These are phyloP conservation scores for Cheilosia vulpina DNA, from an alignment of 2,888 invertebrate species.

Conservation along the genomic window DNA sequence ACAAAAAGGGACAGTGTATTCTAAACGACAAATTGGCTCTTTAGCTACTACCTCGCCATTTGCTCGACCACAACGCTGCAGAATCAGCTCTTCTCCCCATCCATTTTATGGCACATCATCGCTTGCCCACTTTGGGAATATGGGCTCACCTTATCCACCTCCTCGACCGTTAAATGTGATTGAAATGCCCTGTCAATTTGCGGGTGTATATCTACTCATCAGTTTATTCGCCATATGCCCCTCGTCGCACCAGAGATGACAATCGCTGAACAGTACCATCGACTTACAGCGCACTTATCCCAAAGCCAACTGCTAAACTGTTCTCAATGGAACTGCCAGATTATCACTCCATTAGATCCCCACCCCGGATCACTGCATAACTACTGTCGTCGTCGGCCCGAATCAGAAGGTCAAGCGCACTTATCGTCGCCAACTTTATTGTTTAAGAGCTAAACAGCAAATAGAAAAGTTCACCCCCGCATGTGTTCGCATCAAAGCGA, in stretches of 20 bases:
- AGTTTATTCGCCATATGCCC: background rate
- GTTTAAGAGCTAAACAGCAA: conserved; percentile 69
- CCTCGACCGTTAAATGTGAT: too few species aligned
- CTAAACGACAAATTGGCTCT: too few species aligned
- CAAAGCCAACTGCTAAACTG: conserved; percentile 56
- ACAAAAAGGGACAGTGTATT: too few species aligned
- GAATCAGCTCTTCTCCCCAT: too few species aligned
- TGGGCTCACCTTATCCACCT: too few species aligned
- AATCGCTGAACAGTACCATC: background rate
- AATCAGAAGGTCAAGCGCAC: conserved; percentile 21
- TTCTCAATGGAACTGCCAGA: conserved; percentile 58
- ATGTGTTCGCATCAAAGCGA: conserved; percentile 26
- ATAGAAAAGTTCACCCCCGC: conserved; percentile 64
- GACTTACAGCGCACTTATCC: conserved; percentile 61
- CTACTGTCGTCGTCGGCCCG: background rate
- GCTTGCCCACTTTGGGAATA: too few species aligned
- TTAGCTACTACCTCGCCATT: too few species aligned
- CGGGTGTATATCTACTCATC: background rate
- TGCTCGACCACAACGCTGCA: too few species aligned
- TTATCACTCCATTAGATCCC: conserved; percentile 63
- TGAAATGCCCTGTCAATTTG: too few species aligned
- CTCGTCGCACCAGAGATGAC: background rate
- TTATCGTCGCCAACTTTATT: conserved; percentile 29
- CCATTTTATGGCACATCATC: too few species aligned
- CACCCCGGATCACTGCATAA: conserved; percentile 35